A percentile compares a stretch with the other conserved stretches of the same genome.
phyloP scores from a whole-genome alignment of 2,113 vertebrate species.

The Passer montanus region DNA sequence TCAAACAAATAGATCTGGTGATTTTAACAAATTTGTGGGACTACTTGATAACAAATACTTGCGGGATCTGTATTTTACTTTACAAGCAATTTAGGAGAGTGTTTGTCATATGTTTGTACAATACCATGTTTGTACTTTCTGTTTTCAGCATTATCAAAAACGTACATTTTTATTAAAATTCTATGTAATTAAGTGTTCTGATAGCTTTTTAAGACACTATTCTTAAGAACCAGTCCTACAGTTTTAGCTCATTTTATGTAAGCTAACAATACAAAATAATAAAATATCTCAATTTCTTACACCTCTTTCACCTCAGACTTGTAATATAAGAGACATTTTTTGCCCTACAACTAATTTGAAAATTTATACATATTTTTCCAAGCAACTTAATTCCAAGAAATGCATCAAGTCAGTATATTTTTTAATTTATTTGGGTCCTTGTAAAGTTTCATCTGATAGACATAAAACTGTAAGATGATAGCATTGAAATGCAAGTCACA shows the following conservation, averaged over 20 bases:
- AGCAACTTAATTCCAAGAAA: constrained; percentile 44
- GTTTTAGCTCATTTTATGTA: neutral
- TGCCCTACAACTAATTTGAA: constrained; percentile 46
- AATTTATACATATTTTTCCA: constrained; percentile 18
- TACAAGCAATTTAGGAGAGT: neutral
- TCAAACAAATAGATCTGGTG: neutral
- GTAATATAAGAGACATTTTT: neutral
- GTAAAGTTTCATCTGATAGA: constrained; percentile 74
- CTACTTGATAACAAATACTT: neutral
- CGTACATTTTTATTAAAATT: neutral
- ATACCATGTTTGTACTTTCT: neutral
- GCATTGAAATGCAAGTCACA: constrained; percentile 85
- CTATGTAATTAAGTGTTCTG: neutral
- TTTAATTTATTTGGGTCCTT: constrained; percentile 70
- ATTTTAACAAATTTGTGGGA: neutral
- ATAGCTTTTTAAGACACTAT: neutral
- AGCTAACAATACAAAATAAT: neutral
- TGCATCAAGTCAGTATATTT: constrained; percentile 54
- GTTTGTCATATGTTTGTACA: neutral
- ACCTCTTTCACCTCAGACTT: neutral
- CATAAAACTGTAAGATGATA: constrained; percentile 78
- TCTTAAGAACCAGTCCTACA: neutral
- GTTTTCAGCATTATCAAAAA: neutral
- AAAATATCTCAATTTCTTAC: neutral
- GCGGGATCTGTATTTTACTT: neutral